These are phyloP conservation scores for Apamea crenata DNA, from an alignment of 2,888 invertebrate species.

Conservation along the genomic window DNA sequence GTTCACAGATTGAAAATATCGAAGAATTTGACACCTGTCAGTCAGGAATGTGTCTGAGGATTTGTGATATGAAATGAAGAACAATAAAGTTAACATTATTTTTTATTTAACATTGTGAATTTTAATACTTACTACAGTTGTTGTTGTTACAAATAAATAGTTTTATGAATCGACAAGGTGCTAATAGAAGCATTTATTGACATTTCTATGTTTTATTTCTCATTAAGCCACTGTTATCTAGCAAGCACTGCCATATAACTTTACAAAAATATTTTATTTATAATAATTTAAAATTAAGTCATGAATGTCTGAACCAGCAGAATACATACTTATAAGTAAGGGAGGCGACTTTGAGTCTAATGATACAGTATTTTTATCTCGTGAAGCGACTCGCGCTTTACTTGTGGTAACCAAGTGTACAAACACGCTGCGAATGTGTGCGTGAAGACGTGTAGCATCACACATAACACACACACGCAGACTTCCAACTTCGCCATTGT, in stretches of 20 bases:
- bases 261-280: slow-evolving; percentile 47
- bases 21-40: slow-evolving; percentile 74
- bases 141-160: slow-evolving; percentile 58
- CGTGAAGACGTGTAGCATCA: background rate
- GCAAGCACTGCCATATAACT: slow-evolving; percentile 24
- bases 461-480: background rate
- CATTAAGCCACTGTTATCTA: slow-evolving; percentile 1
- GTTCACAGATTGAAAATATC: slow-evolving; percentile 71
- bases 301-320: slow-evolving; percentile 45
- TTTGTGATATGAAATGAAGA: slow-evolving; percentile 70
- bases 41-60: slow-evolving; percentile 69
- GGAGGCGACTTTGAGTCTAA: background rate
- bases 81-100: slow-evolving; percentile 33
- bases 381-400: background rate
- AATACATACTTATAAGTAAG: slow-evolving; percentile 8
- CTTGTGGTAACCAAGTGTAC: background rate
- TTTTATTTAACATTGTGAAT: slow-evolving; percentile 60
- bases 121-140: slow-evolving; percentile 54
- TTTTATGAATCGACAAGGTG: slow-evolving; percentile 46
- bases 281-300: slow-evolving; percentile 13
- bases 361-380: background rate
- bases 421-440: background rate
- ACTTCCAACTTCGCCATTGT: background rate
- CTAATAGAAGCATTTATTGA: slow-evolving; percentile 43
- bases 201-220: background rate